Conservation (phyloP, 2,888 invertebrate species). For the Marasmarcha lunaedactyla region DNA sequence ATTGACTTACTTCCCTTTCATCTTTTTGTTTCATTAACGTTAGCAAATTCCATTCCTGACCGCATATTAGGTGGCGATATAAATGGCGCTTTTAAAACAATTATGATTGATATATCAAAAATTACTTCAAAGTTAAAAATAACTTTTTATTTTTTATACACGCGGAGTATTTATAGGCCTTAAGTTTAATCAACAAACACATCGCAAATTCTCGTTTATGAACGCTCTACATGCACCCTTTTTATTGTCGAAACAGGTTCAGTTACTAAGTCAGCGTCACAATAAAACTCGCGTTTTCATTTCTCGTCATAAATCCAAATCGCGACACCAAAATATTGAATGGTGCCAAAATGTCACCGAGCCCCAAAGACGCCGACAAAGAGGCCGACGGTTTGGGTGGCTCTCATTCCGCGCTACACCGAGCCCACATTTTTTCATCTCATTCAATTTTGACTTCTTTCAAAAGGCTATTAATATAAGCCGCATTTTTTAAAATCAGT, state of each 20-base stretch:
- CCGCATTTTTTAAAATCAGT: constrained; percentile 63
- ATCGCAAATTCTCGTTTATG: too few species aligned
- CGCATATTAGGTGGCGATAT: too few species aligned
- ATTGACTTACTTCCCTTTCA: too few species aligned
- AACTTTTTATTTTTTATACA: too few species aligned
- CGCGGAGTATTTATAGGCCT: too few species aligned
- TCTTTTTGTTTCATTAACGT: too few species aligned
- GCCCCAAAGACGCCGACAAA: constrained; percentile 62
- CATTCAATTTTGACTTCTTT: constrained; percentile 71
- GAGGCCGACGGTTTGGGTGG: constrained; percentile 62
- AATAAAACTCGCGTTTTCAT: constrained; percentile 42
- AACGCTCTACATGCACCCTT: too few species aligned
- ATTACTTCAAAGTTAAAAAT: too few species aligned
- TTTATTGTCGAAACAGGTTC: background rate
- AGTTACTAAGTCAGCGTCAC: constrained; percentile 10
- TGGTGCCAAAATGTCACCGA: constrained; percentile 69
- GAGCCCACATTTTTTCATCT: constrained; percentile 66
- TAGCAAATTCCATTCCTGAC: too few species aligned
- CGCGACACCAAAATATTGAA: constrained; percentile 67
- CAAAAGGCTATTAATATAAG: constrained; percentile 70
- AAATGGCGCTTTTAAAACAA: too few species aligned
- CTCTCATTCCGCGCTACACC: constrained; percentile 49
- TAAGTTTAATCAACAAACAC: too few species aligned
- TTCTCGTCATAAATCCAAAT: constrained; percentile 61
- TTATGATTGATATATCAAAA: too few species aligned